Conservation (phyloP, 2,113 vertebrate genomes). For the Oriolus oriolus region DNA sequence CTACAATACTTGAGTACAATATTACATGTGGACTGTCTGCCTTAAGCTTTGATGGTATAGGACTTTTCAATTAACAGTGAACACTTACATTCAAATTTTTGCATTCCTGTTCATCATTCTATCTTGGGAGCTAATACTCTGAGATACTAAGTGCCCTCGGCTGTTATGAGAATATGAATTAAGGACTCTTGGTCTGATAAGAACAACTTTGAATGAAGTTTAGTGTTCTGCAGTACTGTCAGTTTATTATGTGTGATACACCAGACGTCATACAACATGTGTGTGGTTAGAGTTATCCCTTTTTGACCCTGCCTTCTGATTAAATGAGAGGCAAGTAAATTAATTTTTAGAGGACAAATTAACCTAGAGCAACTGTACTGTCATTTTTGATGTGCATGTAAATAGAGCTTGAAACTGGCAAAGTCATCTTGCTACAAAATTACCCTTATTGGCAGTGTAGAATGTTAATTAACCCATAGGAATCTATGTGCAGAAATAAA, state of each 20-base stretch:
- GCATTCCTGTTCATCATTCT: conserved; percentile 19
- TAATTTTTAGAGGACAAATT: neutral
- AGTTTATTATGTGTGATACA: neutral
- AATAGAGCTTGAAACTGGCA: conserved; percentile 32
- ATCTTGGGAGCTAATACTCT: conserved; percentile 5
- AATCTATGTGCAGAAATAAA: conserved; percentile 27
- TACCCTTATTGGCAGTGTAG: conserved; percentile 21
- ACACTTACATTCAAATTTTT: neutral
- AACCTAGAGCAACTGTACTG: conserved; percentile 11
- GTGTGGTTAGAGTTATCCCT: neutral
- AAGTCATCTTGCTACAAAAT: neutral
- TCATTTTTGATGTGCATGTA: conserved; percentile 16
- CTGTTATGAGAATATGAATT: neutral
- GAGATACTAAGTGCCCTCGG: conserved; percentile 40
- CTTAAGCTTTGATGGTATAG: conserved; percentile 12
- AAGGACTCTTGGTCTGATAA: neutral
- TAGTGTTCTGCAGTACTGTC: conserved; percentile 9
- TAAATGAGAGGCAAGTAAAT: conserved; percentile 26
- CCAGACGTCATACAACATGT: neutral
- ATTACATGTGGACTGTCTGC: neutral
- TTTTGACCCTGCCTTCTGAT: conserved; percentile 18
- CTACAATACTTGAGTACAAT: neutral
- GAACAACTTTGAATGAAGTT: neutral
- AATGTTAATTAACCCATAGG: conserved; percentile 9
- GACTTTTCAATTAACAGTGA: neutral